phyloP scores from a whole-genome alignment of 23 tunicate species.

The Ciona savignyi region DNA sequence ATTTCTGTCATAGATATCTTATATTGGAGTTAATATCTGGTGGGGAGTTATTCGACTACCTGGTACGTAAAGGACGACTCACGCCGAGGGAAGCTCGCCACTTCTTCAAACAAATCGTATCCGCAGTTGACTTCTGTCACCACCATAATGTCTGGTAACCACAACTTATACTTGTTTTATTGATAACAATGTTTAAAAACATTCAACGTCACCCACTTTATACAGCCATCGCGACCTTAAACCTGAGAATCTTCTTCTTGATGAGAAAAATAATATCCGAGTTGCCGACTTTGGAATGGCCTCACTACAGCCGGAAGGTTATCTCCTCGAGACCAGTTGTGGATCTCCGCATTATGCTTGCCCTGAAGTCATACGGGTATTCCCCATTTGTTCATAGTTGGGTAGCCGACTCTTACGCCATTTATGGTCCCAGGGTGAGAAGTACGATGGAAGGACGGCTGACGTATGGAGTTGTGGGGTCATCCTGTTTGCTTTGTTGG shows the following conservation, averaged over 20 bases:
- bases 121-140: slow-evolving; percentile 98
- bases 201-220: not conserved
- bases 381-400: not conserved
- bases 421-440: slow-evolving; percentile 69
- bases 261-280: slow-evolving; percentile 87
- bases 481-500: slow-evolving; percentile 90
- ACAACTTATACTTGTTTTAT: not conserved
- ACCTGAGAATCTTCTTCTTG: slow-evolving; percentile 96
- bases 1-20: slow-evolving; percentile 78
- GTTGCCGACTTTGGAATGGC: slow-evolving; percentile 99
- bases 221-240: slow-evolving; percentile 94
- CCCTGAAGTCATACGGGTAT: slow-evolving; percentile 96
- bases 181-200: not conserved
- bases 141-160: slow-evolving; percentile 87
- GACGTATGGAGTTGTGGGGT: slow-evolving; percentile 99
- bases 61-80: slow-evolving; percentile 88
- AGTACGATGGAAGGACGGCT: slow-evolving; percentile 95
- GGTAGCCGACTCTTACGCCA: not conserved
- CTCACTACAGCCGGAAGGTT: slow-evolving; percentile 93
- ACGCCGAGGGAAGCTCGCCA: slow-evolving; percentile 79
- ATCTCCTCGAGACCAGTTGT: slow-evolving; percentile 93
- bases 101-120: slow-evolving; percentile 92
- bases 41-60: slow-evolving; percentile 95
- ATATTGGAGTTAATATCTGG: slow-evolving; percentile 92
- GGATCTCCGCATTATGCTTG: slow-evolving; percentile 99